A percentile compares a stretch with the other conserved stretches of the same genome.
Evolutionary conservation across 2,797 vertebrate genomes (phyloP).

Genomic region (Podarcis lilfordi): DNA sequence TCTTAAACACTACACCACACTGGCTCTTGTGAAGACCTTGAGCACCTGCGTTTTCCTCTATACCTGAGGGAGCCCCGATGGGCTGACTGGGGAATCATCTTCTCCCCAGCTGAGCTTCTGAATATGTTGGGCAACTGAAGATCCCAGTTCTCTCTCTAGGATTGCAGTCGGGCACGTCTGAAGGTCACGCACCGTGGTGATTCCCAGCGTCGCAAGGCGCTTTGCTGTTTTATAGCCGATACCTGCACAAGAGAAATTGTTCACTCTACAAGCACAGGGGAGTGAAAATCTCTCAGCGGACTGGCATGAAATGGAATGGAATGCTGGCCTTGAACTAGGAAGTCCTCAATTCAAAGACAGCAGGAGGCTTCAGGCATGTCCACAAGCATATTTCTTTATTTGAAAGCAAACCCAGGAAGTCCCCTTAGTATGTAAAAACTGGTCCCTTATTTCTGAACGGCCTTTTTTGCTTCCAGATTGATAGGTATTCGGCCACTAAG

Average conservation of each 20-base stretch:
- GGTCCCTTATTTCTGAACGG: neutral
- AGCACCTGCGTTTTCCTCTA: neutral
- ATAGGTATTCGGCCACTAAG: no score
- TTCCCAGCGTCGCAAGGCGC: constrained; percentile 82
- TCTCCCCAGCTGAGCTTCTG: constrained; percentile 85
- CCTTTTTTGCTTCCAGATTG: neutral
- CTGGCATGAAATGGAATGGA: neutral
- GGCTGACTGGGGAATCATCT: constrained; percentile 84
- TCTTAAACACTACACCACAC: no score
- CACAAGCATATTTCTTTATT: no score
- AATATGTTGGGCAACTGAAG: constrained; percentile 78
- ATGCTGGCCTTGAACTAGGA: neutral
- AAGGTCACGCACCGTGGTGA: constrained; percentile 81
- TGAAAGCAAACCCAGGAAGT: neutral
- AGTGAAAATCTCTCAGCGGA: neutral
- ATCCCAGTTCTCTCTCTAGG: constrained; percentile 85
- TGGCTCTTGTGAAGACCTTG: neutral
- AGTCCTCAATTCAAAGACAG: neutral
- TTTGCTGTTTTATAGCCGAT: constrained; percentile 86
- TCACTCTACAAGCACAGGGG: neutral
- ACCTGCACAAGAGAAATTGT: constrained; percentile 70
- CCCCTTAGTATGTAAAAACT: neutral
- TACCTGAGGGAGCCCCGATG: constrained; percentile 90
- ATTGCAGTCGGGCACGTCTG: constrained; percentile 78
- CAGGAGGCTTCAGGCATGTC: neutral